These are phyloP conservation scores for Anthoscopus minutus DNA, from an alignment of 2,113 vertebrate genomes.

Conservation along the genomic window DNA sequence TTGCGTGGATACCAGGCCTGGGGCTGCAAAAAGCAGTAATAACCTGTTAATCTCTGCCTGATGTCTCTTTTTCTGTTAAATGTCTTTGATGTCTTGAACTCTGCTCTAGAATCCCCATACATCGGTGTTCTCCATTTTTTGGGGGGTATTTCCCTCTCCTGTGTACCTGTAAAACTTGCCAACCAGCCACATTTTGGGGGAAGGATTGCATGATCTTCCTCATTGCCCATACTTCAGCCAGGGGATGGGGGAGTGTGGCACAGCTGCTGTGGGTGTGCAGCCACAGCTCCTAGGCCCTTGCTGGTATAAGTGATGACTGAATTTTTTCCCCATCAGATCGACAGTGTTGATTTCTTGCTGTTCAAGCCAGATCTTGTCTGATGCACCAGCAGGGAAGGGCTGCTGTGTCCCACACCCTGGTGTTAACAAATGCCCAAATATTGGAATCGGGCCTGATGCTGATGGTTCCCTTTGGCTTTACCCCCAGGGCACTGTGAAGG, in stretches of 20 bases:
- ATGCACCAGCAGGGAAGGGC: conserved; percentile 16
- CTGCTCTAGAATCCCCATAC: rapidly evolving
- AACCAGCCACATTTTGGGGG: background rate
- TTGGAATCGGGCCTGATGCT: background rate
- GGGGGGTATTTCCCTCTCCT: rapidly evolving
- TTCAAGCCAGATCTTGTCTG: conserved; percentile 69
- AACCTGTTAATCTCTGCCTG: rapidly evolving
- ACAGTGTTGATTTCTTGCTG: conserved; percentile 64
- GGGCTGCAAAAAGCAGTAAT: rapidly evolving
- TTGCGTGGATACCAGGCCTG: rapidly evolving
- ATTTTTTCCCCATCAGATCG: conserved; percentile 76
- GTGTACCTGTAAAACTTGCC: rapidly evolving
- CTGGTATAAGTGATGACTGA: conserved; percentile 71
- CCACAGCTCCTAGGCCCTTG: background rate
- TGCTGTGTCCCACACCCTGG: background rate
- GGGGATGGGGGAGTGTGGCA: background rate
- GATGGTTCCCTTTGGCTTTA: background rate
- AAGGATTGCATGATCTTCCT: background rate
- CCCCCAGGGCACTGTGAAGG: background rate
- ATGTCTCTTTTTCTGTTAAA: rapidly evolving
- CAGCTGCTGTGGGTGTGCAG: background rate
- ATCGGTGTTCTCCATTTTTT: rapidly evolving
- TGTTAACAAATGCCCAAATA: too few relatives aligned
- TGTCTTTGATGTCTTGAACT: background rate
- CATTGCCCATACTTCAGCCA: rapidly evolving